A percentile compares a stretch with the other conserved stretches of the same genome.
These are phyloP conservation scores for Epicampocera succincta DNA, from an alignment of 2,888 invertebrate genomes.

Conservation along the genomic window DNA sequence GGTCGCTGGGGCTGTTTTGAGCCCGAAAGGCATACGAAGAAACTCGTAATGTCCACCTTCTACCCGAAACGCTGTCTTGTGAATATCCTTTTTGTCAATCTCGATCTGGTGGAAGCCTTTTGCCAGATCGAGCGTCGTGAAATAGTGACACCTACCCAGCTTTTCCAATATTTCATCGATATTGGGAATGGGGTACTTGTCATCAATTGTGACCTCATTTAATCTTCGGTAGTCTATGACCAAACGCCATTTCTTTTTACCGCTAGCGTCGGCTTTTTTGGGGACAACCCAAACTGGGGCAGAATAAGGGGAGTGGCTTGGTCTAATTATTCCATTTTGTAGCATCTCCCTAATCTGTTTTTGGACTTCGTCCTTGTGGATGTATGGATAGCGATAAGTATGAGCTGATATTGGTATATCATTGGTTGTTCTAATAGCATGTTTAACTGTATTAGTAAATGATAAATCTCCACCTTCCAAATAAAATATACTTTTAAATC, in stretches of 20 bases:
- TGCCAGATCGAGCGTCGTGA: too few species aligned
- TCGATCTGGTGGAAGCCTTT: conserved; percentile 6
- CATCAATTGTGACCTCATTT: conserved; percentile 37
- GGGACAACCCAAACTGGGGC: conserved; percentile 53
- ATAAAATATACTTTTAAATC: conserved; percentile 16
- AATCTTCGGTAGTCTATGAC: conserved; percentile 52
- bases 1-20: too few species aligned
- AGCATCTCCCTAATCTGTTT: conserved; percentile 43
- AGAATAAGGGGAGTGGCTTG: conserved; percentile 36
- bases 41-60: conserved; percentile 3
- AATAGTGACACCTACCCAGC: conserved; percentile 32
- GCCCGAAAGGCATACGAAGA: not conserved
- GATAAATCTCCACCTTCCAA: conserved; percentile 17
- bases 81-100: not conserved
- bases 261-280: conserved; percentile 37
- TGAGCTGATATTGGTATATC: not conserved
- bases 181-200: conserved; percentile 40
- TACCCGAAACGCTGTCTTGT: not conserved
- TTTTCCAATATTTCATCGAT: conserved; percentile 41
- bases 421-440: conserved; percentile 3
- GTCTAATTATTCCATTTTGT: conserved; percentile 35
- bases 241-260: conserved; percentile 45
- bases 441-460: conserved; percentile 14
- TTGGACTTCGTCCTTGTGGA: conserved; percentile 41
- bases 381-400: conserved; percentile 24